Base-by-base conservation (phyloP, 2,113 vertebrate species). In the Vidua macroura region DNA sequence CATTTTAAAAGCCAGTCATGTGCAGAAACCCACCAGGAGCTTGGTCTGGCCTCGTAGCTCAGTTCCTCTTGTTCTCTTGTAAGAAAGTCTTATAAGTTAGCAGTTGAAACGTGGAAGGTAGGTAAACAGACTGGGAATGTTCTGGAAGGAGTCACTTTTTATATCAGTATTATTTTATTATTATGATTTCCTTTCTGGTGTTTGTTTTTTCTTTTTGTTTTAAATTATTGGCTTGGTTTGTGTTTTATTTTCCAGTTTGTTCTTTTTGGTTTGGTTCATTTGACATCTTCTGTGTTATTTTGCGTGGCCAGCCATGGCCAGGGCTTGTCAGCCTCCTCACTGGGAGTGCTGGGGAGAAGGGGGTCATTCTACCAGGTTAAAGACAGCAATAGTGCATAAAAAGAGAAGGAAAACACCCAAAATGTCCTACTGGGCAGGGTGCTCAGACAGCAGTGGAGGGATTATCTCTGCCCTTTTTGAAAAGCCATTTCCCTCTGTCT, bases 61-160 rank as follows among this genome's bases (percentile, higher is more conserved):
- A 92, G 95, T 96, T 89, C 74, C 77, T 94, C 92, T 92, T 21
- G 41, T 91, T 86, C 96, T 97, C 95, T 98, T 97, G 97, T 99
- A 99, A 99, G 99, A 99, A 99, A 99, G 99, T 99, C 99, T 98
- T 95, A 52, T 98, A 98, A 98, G 97, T 97, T 98, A 98, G 97
- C 98, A 95, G 98, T 98, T 98, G 98, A 98, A 98, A 97, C 97
- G 33, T 97, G 97, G 97, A 99, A 99, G 99, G 99, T 99, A 99
- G 98, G 99, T 99, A 99, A 99, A 95, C 91, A 96, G 97, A 86
- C 97, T 95, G 96, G 96, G 95, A 96, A 87, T 90, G 87, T 96
- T 95, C 97, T 97, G 97, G 94, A 97, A 97, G 95, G 94, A 90
- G 94, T 97, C 96, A 97, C 96, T 97, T 97, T 97, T 96, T 97